phyloP scores from a whole-genome alignment of 1,140 invertebrate species.

The Laupala kohalensis region DNA sequence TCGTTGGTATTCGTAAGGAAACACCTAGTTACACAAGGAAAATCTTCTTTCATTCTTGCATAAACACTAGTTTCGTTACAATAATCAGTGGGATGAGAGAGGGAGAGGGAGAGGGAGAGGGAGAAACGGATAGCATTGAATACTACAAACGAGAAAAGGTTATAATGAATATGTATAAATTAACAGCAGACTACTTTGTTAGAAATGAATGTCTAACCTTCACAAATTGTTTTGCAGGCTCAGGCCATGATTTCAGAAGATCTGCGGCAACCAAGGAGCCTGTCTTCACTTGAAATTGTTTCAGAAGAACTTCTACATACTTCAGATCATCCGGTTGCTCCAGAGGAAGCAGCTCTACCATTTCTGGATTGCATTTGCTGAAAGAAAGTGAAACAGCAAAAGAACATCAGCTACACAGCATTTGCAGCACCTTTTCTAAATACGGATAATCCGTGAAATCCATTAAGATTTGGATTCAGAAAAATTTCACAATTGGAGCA shows the following conservation, averaged over 20 bases:
- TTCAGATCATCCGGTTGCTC: constrained; percentile 66
- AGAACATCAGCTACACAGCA: background rate
- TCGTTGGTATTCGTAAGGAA: constrained; percentile 92
- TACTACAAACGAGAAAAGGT: background rate
- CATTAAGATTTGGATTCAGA: too few species aligned
- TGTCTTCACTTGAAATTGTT: constrained; percentile 83
- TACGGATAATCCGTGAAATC: too few species aligned
- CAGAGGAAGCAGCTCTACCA: constrained; percentile 75
- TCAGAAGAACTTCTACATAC: constrained; percentile 62
- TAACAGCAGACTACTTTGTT: background rate
- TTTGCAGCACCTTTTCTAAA: background rate
- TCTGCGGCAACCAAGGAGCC: constrained; percentile 72
- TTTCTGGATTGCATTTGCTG: constrained; percentile 79
- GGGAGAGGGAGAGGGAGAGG: background rate
- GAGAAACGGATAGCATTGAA: background rate
- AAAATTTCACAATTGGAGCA: too few species aligned
- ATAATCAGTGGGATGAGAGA: background rate
- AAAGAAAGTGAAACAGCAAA: constrained; percentile 19
- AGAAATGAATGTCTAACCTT: constrained; percentile 45
- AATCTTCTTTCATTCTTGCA: background rate
- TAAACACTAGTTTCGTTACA: background rate
- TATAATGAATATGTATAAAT: background rate
- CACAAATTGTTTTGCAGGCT: constrained; percentile 65
- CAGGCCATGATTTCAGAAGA: constrained; percentile 72
- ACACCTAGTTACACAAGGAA: constrained; percentile 49